Evolutionary conservation across 2,797 vertebrate genomes (phyloP), one percentile per base, ranked within the genome.

Genomic region (Acridotheres tristis): DNA sequence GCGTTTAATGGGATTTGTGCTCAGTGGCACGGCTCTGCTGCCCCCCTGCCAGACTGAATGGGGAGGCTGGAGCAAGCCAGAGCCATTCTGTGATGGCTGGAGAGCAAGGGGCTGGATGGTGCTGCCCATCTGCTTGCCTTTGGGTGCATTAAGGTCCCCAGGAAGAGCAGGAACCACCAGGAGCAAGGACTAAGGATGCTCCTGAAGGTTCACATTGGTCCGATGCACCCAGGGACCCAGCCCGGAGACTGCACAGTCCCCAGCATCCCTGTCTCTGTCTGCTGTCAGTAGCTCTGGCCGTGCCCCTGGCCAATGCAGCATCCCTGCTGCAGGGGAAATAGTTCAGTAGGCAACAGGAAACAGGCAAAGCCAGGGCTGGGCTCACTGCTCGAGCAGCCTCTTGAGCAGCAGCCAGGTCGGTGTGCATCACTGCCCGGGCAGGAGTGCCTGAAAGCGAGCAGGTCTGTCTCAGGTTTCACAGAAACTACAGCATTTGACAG

Each of bases 1-100:
- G 62, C 1, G 3, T 93, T 95, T 95, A 93, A 95, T 23, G 16
- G 94, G 92, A 93, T 96, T 90, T 87, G 83, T 63, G 45, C 59
- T 76, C 0, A 0, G 23, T n/a, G 7, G 26, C 30, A 43, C 0
- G 0, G 62, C 82, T 78, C 65, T 78, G 42, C 72, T 71, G 67
- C 48, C 38, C 48, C 29, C 29, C 80, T 88, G 83, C 73, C 63
- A 22, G 23, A 7, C 26, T 17, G 21, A 29, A 30, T 38, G n/a
- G 18, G 43, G 53, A 59, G 32, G 45, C 71, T 81, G 71, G 42
- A 45, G 59, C 40, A 6, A 27, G 34, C 58, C 43, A 78, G 6
- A 8, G 55, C 42, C 43, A 58, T 23, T 13, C 29, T 50, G 4
- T 11, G 62, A n/a, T 36, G 36, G 20, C 63, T 36, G 27, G 34